A percentile compares a stretch with the other conserved stretches of the same genome.
Conservation (phyloP, 2,888 invertebrate genomes). For the Acanthosepion esculentum region DNA sequence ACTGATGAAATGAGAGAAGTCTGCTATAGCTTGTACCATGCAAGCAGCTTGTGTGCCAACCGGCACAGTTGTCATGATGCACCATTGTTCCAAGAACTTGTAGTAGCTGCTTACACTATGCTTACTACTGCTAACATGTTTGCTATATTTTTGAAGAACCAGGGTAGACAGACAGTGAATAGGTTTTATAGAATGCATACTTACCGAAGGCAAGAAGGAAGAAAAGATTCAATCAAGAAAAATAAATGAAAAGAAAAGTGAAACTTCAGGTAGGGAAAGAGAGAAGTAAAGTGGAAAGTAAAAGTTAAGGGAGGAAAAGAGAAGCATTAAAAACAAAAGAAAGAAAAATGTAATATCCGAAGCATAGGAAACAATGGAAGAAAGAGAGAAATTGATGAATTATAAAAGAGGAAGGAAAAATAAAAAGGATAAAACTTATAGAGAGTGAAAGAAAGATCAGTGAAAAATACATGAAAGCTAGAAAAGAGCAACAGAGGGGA, state of each 20-base stretch:
- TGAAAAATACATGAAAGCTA: neutral
- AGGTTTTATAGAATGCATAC: neutral
- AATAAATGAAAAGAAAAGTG: neutral
- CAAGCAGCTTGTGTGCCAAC: neutral
- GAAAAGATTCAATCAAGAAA: neutral
- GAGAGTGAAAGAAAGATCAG: neutral
- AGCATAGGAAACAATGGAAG: too few relatives aligned
- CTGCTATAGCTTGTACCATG: neutral
- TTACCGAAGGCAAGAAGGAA: neutral
- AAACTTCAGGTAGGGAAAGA: neutral
- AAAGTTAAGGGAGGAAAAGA: neutral
- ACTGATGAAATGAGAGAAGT: neutral
- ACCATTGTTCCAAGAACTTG: neutral
- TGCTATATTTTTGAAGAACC: neutral
- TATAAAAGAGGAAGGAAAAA: neutral
- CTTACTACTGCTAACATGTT: constrained; percentile 33
- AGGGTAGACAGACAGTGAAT: neutral
- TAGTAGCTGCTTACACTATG: neutral
- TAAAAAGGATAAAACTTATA: neutral
- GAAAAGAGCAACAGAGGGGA: neutral
- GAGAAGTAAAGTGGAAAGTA: neutral
- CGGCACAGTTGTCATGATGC: neutral
- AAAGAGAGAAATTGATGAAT: too few relatives aligned
- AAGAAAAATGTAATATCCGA: too few relatives aligned
- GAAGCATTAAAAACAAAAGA: neutral